Conservation (phyloP, 2,888 invertebrate species). For the Papilio elwesi region DNA sequence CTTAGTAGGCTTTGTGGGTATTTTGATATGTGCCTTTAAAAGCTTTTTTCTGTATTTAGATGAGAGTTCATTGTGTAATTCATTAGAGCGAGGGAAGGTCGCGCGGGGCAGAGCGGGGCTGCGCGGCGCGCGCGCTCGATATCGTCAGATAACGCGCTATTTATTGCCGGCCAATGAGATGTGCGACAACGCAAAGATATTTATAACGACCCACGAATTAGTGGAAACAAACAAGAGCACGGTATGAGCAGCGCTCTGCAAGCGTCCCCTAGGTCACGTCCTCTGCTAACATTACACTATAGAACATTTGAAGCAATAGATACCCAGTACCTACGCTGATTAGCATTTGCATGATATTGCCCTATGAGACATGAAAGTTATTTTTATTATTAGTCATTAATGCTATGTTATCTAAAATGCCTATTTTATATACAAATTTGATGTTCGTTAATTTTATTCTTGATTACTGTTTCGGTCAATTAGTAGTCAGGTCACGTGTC, state of each 20-base stretch:
- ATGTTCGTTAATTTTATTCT: conserved; percentile 47
- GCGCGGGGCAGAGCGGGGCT: conserved; percentile 53
- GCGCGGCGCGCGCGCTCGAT: conserved; percentile 74
- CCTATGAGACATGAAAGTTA: too few species aligned
- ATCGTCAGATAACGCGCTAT: conserved; percentile 80
- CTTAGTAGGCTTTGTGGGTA: conserved; percentile 84
- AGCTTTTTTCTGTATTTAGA: conserved; percentile 85
- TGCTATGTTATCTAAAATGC: neutral
- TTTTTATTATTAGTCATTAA: too few species aligned
- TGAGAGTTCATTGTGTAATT: conserved; percentile 85
- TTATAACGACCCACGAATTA: conserved; percentile 76
- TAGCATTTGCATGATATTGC: too few species aligned
- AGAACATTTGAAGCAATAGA: too few species aligned
- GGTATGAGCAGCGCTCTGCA: conserved; percentile 47
- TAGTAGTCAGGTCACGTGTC: conserved; percentile 61
- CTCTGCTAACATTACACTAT: neutral
- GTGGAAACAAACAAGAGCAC: conserved; percentile 70
- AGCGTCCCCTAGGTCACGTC: conserved; percentile 9
- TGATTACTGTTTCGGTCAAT: conserved; percentile 54
- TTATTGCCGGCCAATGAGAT: conserved; percentile 78
- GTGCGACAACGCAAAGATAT: conserved; percentile 71
- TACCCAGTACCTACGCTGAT: too few species aligned
- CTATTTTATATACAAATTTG: conserved; percentile 7
- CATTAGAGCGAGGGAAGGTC: conserved; percentile 75
- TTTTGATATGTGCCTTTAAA: conserved; percentile 85